These are phyloP conservation scores for Axea sp. DNA, from an alignment of 2,888 invertebrate species.

Conservation along the genomic window DNA sequence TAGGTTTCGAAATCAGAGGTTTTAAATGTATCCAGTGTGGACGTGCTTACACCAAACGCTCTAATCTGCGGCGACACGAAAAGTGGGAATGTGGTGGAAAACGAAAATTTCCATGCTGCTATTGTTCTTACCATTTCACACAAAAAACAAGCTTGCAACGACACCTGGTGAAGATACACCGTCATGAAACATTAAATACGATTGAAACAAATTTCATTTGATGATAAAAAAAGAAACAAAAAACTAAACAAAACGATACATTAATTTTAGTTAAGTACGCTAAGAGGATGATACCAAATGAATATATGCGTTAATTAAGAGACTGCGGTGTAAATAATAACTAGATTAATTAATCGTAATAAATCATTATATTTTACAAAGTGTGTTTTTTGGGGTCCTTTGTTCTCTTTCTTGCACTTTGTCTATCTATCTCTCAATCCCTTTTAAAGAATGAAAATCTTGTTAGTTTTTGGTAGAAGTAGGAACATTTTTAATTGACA, in stretches of 20 bases:
- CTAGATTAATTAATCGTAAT: constrained; percentile 5
- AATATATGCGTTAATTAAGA: constrained; percentile 3
- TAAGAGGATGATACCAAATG: not conserved
- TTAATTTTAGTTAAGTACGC: no score
- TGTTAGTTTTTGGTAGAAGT: no score
- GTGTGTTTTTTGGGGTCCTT: constrained; percentile 1
- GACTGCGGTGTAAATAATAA: constrained; percentile 13
- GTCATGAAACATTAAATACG: constrained; percentile 59
- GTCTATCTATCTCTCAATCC: not conserved
- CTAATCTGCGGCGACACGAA: constrained; percentile 73
- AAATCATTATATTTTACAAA: constrained; percentile 40
- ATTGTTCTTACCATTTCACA: constrained; percentile 74
- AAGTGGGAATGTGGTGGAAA: constrained; percentile 77
- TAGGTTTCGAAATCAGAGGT: constrained; percentile 64
- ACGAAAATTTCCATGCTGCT: constrained; percentile 73
- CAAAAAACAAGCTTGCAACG: constrained; percentile 75
- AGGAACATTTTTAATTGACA: constrained; percentile 27
- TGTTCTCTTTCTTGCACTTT: constrained; percentile 14
- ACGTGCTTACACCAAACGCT: constrained; percentile 69
- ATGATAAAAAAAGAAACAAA: constrained; percentile 6
- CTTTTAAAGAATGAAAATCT: not conserved
- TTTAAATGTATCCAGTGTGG: constrained; percentile 70
- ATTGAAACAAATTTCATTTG: constrained; percentile 51
- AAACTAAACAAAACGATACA: not conserved
- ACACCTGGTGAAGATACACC: constrained; percentile 76